Evolutionary conservation across 2,113 vertebrate species (phyloP).

Genomic region (Pimephales promelas): DNA sequence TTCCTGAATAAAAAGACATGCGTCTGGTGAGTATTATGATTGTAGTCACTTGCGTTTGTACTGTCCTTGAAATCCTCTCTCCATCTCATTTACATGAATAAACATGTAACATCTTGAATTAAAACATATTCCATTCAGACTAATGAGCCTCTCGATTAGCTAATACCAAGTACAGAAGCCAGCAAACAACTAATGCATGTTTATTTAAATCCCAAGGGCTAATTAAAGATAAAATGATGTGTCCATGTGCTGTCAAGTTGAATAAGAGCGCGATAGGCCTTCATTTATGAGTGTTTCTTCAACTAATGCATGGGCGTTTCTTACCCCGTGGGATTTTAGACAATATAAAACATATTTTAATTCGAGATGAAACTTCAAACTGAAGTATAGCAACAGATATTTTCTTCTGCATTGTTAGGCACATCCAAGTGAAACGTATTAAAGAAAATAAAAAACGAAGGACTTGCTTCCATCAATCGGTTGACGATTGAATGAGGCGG

Average conservation of each 20-base stretch:
- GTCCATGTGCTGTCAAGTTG: not conserved
- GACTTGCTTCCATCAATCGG: not conserved
- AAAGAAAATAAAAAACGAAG: not conserved
- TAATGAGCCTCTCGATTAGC: conserved; percentile 37
- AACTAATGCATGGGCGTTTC: not conserved
- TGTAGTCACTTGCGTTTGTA: conserved; percentile 40
- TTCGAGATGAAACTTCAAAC: not conserved
- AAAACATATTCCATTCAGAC: conserved; percentile 36
- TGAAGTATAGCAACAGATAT: not conserved
- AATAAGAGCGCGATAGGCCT: not conserved
- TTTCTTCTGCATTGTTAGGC: not conserved
- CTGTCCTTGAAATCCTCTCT: conserved; percentile 16
- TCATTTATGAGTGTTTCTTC: not conserved
- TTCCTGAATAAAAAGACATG: conserved; percentile 62
- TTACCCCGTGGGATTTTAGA: not conserved
- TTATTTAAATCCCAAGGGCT: not conserved
- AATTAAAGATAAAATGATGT: conserved; percentile 8
- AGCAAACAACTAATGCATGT: conserved; percentile 14
- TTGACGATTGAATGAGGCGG: not conserved
- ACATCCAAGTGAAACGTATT: not conserved
- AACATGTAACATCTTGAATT: conserved; percentile 5
- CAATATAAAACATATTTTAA: not conserved
- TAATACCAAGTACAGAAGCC: conserved; percentile 18
- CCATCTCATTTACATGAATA: conserved; percentile 29
- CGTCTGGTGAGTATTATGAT: conserved; percentile 53